Evolutionary conservation across 2,888 invertebrate genomes (phyloP), one percentile per base, ranked within the genome.

Genomic region (Habrosyne pyritoides): DNA sequence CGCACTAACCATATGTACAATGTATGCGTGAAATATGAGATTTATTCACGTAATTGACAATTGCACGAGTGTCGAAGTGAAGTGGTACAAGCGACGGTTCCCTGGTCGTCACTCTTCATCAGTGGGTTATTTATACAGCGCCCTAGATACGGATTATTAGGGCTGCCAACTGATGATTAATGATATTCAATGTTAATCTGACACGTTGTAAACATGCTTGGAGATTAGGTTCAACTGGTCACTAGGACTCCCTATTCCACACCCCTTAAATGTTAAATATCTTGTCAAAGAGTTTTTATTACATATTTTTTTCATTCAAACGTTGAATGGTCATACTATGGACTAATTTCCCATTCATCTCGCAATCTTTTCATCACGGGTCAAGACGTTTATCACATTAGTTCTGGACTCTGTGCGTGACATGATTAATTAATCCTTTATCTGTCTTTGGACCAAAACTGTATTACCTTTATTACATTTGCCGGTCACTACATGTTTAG

Each of bases 101-200:
- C 84, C 86, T 74, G 65, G 69, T 83, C 77, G 85, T 87, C 87
- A 86, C 69, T 87, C 86, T 83, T 87, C 84, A 86, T 87, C 78
- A 81, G 64, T 53, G 42, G 18, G 70, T 67, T 86, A 87, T 86
- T 87, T 86, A 86, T 86, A 84, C 76, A 69, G 67, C 79, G 90
- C 75, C 84, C 89, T 86, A 90, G 69, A 84, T 88, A 77, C 73
- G 63, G 33, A 55, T 59, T 61, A 63, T 69, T 73, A 86, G 84
- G 89, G 87, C 63, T 87, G 83, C 51, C 77, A 53, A 52, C 54
- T 53, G 21, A 18, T 30, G 28, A 30, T 28, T 22, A 50, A 50
- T 26, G 30, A 22, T 26, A 14, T 22, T 14, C 0, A 6, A 10
- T 10, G 7, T 3, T 22, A 26, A 18, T 46, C 18, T 46, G 46